phyloP scores from a whole-genome alignment of 64 coral and sea anemone species.

The Pocillopora damicornis region DNA sequence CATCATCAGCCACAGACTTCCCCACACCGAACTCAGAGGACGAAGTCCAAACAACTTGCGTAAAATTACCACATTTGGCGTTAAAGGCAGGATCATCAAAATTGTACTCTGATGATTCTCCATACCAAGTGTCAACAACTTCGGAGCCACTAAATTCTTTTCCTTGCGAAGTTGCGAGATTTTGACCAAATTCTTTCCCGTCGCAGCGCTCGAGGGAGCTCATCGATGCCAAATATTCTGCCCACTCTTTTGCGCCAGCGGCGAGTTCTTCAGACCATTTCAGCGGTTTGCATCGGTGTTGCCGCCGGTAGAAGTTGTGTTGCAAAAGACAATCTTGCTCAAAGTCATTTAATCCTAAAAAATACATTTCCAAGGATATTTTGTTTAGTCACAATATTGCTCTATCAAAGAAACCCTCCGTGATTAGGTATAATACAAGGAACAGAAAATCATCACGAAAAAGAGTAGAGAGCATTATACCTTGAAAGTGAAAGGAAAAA shows the following conservation, averaged over 20 bases:
- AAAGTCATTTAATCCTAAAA: constrained; percentile 72
- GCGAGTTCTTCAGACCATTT: constrained; percentile 78
- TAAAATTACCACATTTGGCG: constrained; percentile 80
- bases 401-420: no score
- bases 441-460: no score
- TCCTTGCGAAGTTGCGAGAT: constrained; percentile 42
- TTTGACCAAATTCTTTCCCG: constrained; percentile 70
- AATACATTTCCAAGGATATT: neutral
- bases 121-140: constrained; percentile 83
- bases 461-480: no score
- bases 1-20: constrained; percentile 53
- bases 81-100: constrained; percentile 81
- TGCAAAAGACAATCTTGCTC: constrained; percentile 67
- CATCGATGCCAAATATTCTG: constrained; percentile 56
- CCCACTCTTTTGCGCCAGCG: constrained; percentile 55
- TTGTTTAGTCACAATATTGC: no score
- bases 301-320: constrained; percentile 88
- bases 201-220: constrained; percentile 47
- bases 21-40: constrained; percentile 70
- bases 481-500: no score
- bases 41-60: constrained; percentile 73
- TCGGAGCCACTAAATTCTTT: constrained; percentile 54
- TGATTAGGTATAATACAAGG: no score
- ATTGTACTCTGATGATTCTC: constrained; percentile 77
- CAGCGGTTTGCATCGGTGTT: constrained; percentile 60